phyloP scores from a whole-genome alignment of 2,113 vertebrate species.

The Silurus asotus region DNA sequence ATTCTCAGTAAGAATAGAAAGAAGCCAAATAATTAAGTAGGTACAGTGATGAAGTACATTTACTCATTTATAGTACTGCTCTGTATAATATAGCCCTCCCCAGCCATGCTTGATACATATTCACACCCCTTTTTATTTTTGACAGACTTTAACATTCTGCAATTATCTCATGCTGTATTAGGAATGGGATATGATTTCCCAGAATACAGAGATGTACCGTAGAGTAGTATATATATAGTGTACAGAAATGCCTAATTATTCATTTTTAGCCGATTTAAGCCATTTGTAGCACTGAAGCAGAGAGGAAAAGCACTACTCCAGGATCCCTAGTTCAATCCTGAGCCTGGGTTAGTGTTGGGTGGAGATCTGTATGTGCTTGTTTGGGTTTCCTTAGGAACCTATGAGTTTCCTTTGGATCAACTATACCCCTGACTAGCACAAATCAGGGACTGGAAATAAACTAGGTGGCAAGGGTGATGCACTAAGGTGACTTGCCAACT shows the following conservation, averaged over 20 bases:
- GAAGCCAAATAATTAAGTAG: no score
- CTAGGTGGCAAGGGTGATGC: background rate
- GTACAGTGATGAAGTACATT: no score
- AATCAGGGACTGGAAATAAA: no score
- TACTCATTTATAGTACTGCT: background rate
- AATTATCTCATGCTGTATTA: background rate
- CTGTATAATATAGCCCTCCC: conserved; percentile 45
- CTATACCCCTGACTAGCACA: background rate
- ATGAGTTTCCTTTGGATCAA: background rate
- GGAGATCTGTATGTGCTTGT: background rate
- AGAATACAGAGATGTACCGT: background rate
- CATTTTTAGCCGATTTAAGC: background rate
- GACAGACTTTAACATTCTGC: background rate
- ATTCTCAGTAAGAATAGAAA: no score
- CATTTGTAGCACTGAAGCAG: background rate
- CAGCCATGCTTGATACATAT: conserved; percentile 4
- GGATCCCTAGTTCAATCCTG: background rate
- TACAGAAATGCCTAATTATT: background rate
- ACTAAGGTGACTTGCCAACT: background rate
- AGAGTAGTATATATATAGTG: background rate
- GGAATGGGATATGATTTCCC: background rate
- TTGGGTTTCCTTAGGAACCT: background rate
- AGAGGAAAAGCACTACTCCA: background rate
- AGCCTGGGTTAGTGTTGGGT: background rate
- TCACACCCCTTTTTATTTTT: background rate